Base-by-base conservation (phyloP, 1,140 invertebrate genomes). In the Aethina tumida region DNA sequence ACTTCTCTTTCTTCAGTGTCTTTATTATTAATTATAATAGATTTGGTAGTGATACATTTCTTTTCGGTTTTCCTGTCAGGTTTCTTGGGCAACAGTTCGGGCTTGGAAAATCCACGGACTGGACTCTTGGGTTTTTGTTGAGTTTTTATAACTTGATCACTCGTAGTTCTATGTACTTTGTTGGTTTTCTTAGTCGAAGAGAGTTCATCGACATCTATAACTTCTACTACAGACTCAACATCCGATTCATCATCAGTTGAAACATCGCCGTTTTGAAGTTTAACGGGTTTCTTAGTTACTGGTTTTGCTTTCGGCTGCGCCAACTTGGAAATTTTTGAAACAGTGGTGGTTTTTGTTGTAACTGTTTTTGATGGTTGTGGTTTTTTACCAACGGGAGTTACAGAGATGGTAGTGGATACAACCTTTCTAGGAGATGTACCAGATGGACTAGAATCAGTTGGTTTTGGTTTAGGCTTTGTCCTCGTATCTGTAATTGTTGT, bases 61-160 rank as follows among this genome's bases (percentile, higher is more conserved):
- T 47, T 45, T 31, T 43, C 35, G 19, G 15, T 24, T 28, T 43
- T 41, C 32, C 19, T 16, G 38, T 19, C 19, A 16, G 27, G 25
- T 33, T 20, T 25, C 25, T 38, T 41, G 8, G 37, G 5, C 21
- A 10, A 20, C 8, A 34, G 9, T 28, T 45, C 40, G 5, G 39
- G 35, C 33, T 41, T 41, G 2, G 46, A 41, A 4, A 28, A 19
- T 5, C 17, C 35, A 24, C 35, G 31, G n/a, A 38, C 10, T 22
- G 42, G 47, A 8, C 30, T 39, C 35, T 29, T 37, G 5, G 28
- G 21, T 33, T 62, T 65, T n/a, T n/a, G n/a, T n/a, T n/a, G n/a
- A 16, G 63, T 54, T 58, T 69, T 73, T 13, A 71, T 62, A 13
- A 66, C 54, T 27, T 65, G 64, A 39, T 75, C 71, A 47, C 70